Percentiles rank a stretch among this genome's conserved stretches.
phyloP scores from a whole-genome alignment of 1,140 invertebrate genomes.

The Ephestia elutella region DNA sequence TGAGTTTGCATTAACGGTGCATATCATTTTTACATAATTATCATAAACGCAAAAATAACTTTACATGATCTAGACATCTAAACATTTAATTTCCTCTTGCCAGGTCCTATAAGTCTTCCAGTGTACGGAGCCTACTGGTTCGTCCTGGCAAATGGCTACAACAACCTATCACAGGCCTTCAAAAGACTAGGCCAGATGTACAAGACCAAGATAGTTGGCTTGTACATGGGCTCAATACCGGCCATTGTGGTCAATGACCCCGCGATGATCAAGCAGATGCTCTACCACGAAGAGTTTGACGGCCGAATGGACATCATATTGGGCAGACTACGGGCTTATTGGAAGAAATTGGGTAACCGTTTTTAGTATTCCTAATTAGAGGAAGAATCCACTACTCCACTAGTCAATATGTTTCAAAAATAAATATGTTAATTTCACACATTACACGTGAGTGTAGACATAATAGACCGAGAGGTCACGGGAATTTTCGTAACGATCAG shows the following conservation, averaged over 20 bases:
- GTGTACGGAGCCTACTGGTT: slow-evolving; percentile 52
- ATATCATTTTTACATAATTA: no score
- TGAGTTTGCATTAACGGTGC: no score
- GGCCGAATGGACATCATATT: slow-evolving; percentile 56
- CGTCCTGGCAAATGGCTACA: slow-evolving; percentile 33
- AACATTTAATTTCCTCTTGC: no score
- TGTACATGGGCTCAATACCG: slow-evolving; percentile 52
- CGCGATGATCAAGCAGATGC: slow-evolving; percentile 52
- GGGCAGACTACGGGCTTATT: slow-evolving; percentile 49
- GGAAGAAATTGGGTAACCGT: slow-evolving; percentile 59
- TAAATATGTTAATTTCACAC: no score
- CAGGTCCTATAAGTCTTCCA: not conserved
- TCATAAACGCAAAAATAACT: no score
- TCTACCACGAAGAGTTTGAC: slow-evolving; percentile 57
- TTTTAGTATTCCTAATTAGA: not conserved
- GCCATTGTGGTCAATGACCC: slow-evolving; percentile 53
- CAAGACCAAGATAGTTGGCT: slow-evolving; percentile 52
- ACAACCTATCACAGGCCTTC: slow-evolving; percentile 40
- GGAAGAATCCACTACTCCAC: no score
- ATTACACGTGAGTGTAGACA: no score
- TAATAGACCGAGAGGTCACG: no score
- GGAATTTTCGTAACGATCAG: no score
- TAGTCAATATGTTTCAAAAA: no score
- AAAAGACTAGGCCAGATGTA: slow-evolving; percentile 41
- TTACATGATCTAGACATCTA: no score